These are phyloP conservation scores for Python bivittatus DNA, from an alignment of 2,113 vertebrate genomes.

Conservation along the genomic window DNA sequence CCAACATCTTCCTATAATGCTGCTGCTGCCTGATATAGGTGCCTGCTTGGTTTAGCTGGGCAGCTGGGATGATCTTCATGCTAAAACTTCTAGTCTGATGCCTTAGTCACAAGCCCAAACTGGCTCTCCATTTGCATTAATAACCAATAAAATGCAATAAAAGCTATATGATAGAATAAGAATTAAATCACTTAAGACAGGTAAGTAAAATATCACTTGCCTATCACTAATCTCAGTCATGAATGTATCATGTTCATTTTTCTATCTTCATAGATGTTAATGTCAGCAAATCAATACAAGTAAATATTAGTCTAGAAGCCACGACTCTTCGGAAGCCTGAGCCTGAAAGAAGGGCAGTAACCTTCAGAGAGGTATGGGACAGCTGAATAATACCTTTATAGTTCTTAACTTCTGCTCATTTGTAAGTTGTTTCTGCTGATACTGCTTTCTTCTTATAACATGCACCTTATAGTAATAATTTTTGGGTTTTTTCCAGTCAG, in stretches of 20 bases:
- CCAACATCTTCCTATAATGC: background rate
- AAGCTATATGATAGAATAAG: background rate
- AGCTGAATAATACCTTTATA: slow-evolving; percentile 5
- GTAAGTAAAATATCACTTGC: background rate
- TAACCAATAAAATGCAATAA: background rate
- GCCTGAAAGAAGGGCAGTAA: background rate
- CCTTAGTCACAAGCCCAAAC: background rate
- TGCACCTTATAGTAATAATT: background rate
- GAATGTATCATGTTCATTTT: background rate
- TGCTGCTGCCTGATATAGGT: background rate
- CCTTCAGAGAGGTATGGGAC: slow-evolving; percentile 61
- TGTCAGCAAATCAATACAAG: slow-evolving; percentile 66
- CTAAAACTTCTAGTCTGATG: no score
- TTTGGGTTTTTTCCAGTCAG: background rate
- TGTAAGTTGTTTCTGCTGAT: background rate
- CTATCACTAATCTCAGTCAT: background rate
- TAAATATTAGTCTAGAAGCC: slow-evolving; percentile 53
- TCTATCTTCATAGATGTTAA: slow-evolving; percentile 57
- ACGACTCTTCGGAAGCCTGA: slow-evolving; percentile 51
- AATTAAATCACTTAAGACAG: background rate
- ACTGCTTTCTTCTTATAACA: background rate
- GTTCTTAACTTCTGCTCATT: background rate
- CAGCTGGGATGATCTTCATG: background rate
- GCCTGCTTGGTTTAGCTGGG: background rate
- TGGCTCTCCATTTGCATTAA: background rate